Conservation (phyloP, 2,797 vertebrate genomes). For the Sternarchorhynchus goeldii region DNA sequence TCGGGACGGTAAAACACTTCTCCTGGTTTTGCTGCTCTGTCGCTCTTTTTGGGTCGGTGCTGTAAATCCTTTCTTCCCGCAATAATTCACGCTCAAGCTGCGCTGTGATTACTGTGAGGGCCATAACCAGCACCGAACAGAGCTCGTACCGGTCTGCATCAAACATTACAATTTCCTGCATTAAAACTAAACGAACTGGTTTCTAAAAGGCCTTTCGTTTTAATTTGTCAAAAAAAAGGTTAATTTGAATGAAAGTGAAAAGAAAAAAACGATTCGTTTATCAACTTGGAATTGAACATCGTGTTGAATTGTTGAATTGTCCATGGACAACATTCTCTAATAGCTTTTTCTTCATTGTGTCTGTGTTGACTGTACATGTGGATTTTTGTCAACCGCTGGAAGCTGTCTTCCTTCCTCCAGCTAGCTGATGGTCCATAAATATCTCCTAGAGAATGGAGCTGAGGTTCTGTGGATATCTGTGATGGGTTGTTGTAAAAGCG, state of each 20-base stretch:
- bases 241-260: too few relatives aligned
- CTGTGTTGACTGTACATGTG: neutral
- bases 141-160: neutral
- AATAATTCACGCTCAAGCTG: conserved; percentile 1
- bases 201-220: too few relatives aligned
- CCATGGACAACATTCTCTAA: too few relatives aligned
- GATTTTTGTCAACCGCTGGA: conserved; percentile 40
- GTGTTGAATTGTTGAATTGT: too few relatives aligned
- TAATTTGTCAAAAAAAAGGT: too few relatives aligned
- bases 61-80: neutral
- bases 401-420: conserved; percentile 35
- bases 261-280: too few relatives aligned
- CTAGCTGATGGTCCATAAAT: conserved; percentile 22
- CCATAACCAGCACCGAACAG: neutral
- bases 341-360: neutral
- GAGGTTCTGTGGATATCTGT: too few relatives aligned
- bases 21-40: neutral
- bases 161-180: neutral
- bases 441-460: too few relatives aligned
- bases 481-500: too few relatives aligned
- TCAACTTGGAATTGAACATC: too few relatives aligned
- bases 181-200: neutral
- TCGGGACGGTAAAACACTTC: neutral
- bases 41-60: neutral
- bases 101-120: neutral